phyloP scores from a whole-genome alignment of 2,113 vertebrate species.

The Casuarius casuarius region DNA sequence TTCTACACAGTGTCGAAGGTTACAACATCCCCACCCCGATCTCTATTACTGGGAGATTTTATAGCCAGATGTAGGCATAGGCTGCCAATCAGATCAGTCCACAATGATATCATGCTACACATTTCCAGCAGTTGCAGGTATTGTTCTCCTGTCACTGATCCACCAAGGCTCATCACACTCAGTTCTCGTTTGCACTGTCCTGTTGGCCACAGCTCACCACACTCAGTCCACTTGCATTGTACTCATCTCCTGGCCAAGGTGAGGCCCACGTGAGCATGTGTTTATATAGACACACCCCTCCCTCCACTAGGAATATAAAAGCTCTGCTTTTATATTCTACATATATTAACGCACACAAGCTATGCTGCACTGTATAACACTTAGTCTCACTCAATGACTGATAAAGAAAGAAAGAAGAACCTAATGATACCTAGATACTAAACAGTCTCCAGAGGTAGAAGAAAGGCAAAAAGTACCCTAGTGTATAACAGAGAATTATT shows the following conservation, averaged over 20 bases:
- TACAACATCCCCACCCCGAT: no score
- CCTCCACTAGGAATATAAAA: background rate
- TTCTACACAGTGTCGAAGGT: no score
- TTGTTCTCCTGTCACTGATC: background rate
- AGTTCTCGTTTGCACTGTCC: background rate
- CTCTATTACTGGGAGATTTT: background rate
- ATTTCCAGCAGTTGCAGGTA: background rate
- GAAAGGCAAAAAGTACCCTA: background rate
- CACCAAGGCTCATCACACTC: background rate
- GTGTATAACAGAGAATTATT: background rate
- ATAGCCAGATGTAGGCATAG: background rate
- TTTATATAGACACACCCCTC: no score
- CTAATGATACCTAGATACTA: background rate
- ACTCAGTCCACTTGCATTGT: background rate
- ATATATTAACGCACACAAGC: background rate
- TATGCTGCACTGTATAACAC: background rate
- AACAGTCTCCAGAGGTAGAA: background rate
- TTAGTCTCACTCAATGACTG: background rate
- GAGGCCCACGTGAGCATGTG: background rate
- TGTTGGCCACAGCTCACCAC: background rate
- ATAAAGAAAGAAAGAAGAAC: background rate
- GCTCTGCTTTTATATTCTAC: background rate
- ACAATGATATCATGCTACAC: accelerated
- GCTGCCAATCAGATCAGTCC: background rate
- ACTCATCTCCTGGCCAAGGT: background rate